phyloP scores from a whole-genome alignment of 2,797 vertebrate genomes.

The Centroberyx gerrardi region DNA sequence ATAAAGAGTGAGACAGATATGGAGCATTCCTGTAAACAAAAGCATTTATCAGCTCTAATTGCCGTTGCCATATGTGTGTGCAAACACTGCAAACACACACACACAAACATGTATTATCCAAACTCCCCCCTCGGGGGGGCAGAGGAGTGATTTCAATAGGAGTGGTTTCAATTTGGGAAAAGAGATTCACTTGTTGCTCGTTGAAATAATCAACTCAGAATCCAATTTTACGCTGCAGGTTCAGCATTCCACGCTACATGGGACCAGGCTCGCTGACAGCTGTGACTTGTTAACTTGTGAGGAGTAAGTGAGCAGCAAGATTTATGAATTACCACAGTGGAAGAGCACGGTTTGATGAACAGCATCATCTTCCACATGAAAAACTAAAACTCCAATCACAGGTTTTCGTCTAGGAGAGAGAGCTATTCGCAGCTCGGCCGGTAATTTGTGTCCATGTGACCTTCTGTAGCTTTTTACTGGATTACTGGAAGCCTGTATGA shows the following conservation, averaged over 20 bases:
- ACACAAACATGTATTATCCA: conserved; percentile 40
- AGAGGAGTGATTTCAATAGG: conserved; percentile 8
- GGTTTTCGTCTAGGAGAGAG: conserved; percentile 16
- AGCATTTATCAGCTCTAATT: conserved; percentile 71
- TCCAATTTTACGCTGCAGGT: conserved; percentile 30
- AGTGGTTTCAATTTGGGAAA: conserved; percentile 59
- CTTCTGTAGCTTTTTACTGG: conserved; percentile 51
- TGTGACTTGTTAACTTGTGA: conserved; percentile 1
- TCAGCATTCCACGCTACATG: neutral
- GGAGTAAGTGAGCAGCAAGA: conserved; percentile 8
- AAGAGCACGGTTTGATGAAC: conserved; percentile 5
- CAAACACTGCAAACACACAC: conserved; percentile 41
- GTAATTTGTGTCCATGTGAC: conserved; percentile 46
- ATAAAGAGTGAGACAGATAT: conserved; percentile 65
- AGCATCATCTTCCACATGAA: conserved; percentile 33
- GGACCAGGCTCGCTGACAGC: neutral
- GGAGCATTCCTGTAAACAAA: conserved; percentile 73
- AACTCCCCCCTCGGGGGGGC: conserved; percentile 14
- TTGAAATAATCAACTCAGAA: conserved; percentile 47
- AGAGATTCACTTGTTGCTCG: conserved; percentile 35
- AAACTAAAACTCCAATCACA: conserved; percentile 17
- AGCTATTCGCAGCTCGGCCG: conserved; percentile 4
- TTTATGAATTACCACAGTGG: conserved; percentile 22
- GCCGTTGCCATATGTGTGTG: conserved; percentile 55
- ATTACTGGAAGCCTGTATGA: conserved; percentile 73